A percentile compares a stretch with the other conserved stretches of the same genome.
Evolutionary conservation across 2,113 vertebrate genomes (phyloP).

Genomic region (Leptocoma aspasia): DNA sequence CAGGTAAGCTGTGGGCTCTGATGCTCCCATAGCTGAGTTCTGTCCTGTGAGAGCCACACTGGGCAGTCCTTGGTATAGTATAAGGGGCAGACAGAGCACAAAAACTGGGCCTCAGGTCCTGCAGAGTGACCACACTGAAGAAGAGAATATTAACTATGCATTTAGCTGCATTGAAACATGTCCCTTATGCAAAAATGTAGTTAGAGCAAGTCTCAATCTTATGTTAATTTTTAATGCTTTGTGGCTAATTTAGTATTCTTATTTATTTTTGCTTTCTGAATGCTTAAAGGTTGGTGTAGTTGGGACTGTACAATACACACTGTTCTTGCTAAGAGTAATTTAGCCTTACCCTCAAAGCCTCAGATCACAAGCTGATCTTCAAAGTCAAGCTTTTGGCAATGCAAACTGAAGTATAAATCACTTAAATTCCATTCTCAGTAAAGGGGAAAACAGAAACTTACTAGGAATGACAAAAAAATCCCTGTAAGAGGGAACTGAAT

Average conservation of each 20-base stretch:
- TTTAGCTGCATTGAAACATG: background rate
- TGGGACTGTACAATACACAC: background rate
- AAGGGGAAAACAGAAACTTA: background rate
- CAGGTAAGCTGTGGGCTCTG: background rate
- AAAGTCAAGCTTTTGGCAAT: slow-evolving; percentile 20
- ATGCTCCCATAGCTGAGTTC: background rate
- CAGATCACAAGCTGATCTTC: background rate
- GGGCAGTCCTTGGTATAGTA: background rate
- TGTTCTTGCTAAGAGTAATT: slow-evolving; percentile 11
- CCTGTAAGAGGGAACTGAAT: background rate
- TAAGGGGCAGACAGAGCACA: background rate
- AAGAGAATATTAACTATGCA: background rate
- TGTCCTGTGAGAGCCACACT: accelerated
- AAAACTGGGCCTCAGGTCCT: background rate
- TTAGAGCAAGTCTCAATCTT: background rate
- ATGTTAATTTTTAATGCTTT: slow-evolving; percentile 14
- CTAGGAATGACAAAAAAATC: background rate
- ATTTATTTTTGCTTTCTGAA: slow-evolving; percentile 14
- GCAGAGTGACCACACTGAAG: background rate
- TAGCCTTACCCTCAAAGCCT: background rate
- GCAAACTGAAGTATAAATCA: background rate
- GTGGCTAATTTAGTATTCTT: background rate
- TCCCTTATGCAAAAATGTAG: background rate
- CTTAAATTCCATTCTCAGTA: background rate
- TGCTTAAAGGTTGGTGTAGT: background rate